These are phyloP conservation scores for Chloroceryle inda DNA, from an alignment of 2,797 vertebrate species.

Conservation along the genomic window DNA sequence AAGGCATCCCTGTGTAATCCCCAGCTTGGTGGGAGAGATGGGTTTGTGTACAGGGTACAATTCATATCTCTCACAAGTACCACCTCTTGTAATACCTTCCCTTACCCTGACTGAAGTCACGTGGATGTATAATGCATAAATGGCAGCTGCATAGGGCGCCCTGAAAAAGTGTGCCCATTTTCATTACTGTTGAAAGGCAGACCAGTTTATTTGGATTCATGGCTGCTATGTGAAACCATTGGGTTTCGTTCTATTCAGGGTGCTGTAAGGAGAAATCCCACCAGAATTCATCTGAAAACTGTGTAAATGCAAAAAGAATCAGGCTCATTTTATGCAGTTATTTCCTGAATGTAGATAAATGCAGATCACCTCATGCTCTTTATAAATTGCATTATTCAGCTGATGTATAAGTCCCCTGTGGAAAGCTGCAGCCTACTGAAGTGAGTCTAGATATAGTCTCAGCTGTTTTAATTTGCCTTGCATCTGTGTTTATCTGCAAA, in stretches of 20 bases:
- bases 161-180: background rate
- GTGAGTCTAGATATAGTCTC: background rate
- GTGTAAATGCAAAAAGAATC: background rate
- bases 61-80: background rate
- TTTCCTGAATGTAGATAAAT: slow-evolving; percentile 16
- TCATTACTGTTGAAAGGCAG: background rate
- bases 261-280: slow-evolving; percentile 4
- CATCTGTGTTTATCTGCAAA: background rate
- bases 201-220: background rate
- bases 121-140: background rate
- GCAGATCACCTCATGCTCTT: background rate
- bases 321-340: background rate
- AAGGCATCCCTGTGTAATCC: background rate
- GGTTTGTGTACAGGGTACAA: fast-evolving
- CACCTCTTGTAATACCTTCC: fast-evolving
- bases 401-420: background rate
- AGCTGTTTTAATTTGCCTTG: slow-evolving; percentile 14
- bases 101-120: background rate
- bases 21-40: background rate
- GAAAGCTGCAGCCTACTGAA: background rate
- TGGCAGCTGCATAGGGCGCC: background rate
- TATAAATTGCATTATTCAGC: slow-evolving; percentile 5
- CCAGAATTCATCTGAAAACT: background rate
- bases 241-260: background rate
- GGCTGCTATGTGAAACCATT: background rate